A percentile compares a stretch with the other conserved stretches of the same genome.
These are phyloP conservation scores for Euplagia quadripunctaria DNA, from an alignment of 2,888 invertebrate genomes.

Conservation along the genomic window DNA sequence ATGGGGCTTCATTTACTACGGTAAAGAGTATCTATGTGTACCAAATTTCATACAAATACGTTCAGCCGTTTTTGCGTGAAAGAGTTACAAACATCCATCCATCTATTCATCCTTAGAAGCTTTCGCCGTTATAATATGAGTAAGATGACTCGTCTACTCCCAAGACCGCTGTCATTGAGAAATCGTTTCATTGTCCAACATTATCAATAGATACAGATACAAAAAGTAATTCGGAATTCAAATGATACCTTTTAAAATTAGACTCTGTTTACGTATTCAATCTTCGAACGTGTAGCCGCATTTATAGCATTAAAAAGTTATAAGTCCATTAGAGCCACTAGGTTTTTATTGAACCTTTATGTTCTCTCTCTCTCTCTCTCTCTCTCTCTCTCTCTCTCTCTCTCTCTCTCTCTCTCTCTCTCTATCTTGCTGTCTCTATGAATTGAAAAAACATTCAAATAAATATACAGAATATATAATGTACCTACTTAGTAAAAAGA, in stretches of 20 bases:
- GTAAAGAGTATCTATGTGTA: too few relatives aligned
- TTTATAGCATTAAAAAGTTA: not conserved
- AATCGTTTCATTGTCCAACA: not conserved
- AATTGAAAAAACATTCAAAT: too few relatives aligned
- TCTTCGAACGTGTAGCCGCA: not conserved
- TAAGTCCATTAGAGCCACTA: not conserved
- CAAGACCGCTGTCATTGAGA: not conserved
- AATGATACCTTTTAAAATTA: not conserved
- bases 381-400: too few relatives aligned
- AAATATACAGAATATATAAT: not conserved
- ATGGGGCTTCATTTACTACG: too few relatives aligned
- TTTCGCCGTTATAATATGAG: too few relatives aligned
- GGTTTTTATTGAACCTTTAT: not conserved
- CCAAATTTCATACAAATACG: too few relatives aligned
- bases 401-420: too few relatives aligned
- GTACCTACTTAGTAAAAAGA: not conserved
- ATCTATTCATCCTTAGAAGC: too few relatives aligned
- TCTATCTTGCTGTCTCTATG: too few relatives aligned
- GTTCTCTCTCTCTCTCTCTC: too few relatives aligned
- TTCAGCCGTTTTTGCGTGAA: too few relatives aligned
- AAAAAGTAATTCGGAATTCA: not conserved
- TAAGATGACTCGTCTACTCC: slow-evolving; percentile 24
- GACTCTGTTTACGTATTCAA: not conserved
- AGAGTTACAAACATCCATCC: too few relatives aligned
- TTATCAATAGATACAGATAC: not conserved